Evolutionary conservation across 2,888 invertebrate species (phyloP), one percentile per base, ranked within the genome.

Genomic region (Cyrtodaria siliqua): DNA sequence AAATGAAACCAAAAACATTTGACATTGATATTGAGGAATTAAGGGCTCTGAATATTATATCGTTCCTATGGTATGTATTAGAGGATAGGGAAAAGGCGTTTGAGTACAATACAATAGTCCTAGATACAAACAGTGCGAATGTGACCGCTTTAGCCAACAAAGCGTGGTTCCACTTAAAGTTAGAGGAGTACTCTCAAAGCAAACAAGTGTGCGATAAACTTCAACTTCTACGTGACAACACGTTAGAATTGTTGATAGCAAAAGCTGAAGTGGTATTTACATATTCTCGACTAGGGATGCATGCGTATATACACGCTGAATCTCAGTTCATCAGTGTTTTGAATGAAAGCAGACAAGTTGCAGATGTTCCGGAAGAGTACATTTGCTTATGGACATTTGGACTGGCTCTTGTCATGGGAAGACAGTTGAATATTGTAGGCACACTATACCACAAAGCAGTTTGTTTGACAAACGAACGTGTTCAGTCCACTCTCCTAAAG

Each of bases 341-440:
- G n/a, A 23, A 53, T 3, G 63, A 59, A 9, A 27, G 40, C 20
- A 24, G 26, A 0, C 14, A n/a, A 1, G 1, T 26, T 1, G 27
- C 16, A 1, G 8, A 33, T 23, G 27, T 68, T 40, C 40, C 38
- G 1, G 16, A 2, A 44, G 20, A 63, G 0, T 38, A 53, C 18
- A 27, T 64, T 16, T 62, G 53, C 44, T 23, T 60, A 16, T 74
- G 74, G 74, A 69, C 8, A 16, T 74, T 74, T 55, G 69, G 69
- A 9, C 53, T 63, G 16, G 59, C 69, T 8, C 57, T 74, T 12
- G 47, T 59, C 16, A 53, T 55, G 12, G 63, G 44, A 64, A 29
- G 74, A 27, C 40, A 40, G 27, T 24, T 69, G 0, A 56, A 74
- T 38, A 18, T 63, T n/a, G n/a, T 27, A 14, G 69, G 63, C 29